Evolutionary conservation across 2,888 invertebrate genomes (phyloP).

Genomic region (Leucoma salicis): DNA sequence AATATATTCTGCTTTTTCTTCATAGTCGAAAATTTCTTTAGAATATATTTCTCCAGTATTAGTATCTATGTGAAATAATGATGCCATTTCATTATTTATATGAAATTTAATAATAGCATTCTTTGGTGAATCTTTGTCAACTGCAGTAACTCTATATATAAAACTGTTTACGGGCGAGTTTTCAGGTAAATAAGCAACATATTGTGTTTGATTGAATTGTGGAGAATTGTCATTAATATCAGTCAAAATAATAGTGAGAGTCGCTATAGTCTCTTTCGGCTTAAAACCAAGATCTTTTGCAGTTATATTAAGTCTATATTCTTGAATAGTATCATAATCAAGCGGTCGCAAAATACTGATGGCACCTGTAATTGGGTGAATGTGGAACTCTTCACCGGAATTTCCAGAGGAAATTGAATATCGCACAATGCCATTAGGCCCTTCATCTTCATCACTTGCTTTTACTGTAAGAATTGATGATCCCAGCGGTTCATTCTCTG

Average conservation of each 20-base stretch:
- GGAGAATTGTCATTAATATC: constrained; percentile 98
- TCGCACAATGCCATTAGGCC: constrained; percentile 94
- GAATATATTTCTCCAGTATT: constrained; percentile 90
- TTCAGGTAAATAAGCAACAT: constrained; percentile 91
- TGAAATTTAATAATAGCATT: constrained; percentile 93
- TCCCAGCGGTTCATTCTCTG: constrained; percentile 94
- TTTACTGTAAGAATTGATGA: constrained; percentile 92
- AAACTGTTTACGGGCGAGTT: constrained; percentile 89
- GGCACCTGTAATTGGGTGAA: constrained; percentile 89
- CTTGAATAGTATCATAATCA: constrained; percentile 93
- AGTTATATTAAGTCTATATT: constrained; percentile 93
- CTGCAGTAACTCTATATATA: constrained; percentile 88
- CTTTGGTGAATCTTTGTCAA: constrained; percentile 93
- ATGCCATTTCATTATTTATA: constrained; percentile 88
- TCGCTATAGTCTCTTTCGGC: constrained; percentile 88
- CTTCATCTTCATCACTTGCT: constrained; percentile 92
- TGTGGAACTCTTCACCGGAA: constrained; percentile 89
- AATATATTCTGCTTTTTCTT: constrained; percentile 88
- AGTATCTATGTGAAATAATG: constrained; percentile 89
- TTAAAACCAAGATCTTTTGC: constrained; percentile 94
- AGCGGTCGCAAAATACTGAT: constrained; percentile 90
- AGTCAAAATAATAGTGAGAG: constrained; percentile 91
- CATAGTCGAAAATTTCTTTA: constrained; percentile 91
- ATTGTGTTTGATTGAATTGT: constrained; percentile 88
- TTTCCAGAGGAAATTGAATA: constrained; percentile 94